Evolutionary conservation across 1,140 invertebrate species (phyloP), one percentile per base, ranked within the genome.

Genomic region (Heterodera carotae): DNA sequence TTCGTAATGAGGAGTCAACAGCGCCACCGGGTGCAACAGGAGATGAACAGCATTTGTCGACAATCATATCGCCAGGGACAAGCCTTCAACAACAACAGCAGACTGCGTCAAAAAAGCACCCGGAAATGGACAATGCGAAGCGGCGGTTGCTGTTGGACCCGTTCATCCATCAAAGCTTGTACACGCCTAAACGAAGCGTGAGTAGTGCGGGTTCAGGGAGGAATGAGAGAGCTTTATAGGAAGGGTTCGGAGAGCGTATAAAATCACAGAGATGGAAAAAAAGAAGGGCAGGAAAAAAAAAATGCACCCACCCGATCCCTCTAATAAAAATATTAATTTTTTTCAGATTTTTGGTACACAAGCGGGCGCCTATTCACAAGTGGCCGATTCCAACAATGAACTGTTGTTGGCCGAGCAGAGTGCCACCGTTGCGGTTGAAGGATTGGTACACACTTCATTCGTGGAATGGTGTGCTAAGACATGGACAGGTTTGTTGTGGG

Each of bases 381-480:
- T 29, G 27, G 64, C 75, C 25, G 82, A 84, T 25, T 27, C 43
- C n/a, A 18, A 31, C 31, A n/a, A n/a, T n/a, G 81, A 82, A 48
- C 34, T 69, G 56, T 39, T 56, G 31, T 43, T 77, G 15, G 72
- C 74, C 31, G 76, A 56, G 7, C 60, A 56, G 34, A 56, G 43
- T 33, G 69, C 53, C 34, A 64, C 36, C 39, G 34, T 78, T 64
- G 39, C 74, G 2, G 60, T 76, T 6, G 73, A 85, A 53, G 80
- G 59, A 25, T 25, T 87, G 34, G 80, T 87, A 2, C 70, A 29
- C 1, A 88, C 85, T n/a, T 56, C 87, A 8, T 86, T 86, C 75
- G 85, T 88, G n/a, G 81, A 82, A 36, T 88, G 85, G 86, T 86
- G 86, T 77, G 75, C 83, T 18, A 86, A 85, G 39, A 76, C 81